Conservation (phyloP, 2,797 vertebrate species). For the Mico argentatus region DNA sequence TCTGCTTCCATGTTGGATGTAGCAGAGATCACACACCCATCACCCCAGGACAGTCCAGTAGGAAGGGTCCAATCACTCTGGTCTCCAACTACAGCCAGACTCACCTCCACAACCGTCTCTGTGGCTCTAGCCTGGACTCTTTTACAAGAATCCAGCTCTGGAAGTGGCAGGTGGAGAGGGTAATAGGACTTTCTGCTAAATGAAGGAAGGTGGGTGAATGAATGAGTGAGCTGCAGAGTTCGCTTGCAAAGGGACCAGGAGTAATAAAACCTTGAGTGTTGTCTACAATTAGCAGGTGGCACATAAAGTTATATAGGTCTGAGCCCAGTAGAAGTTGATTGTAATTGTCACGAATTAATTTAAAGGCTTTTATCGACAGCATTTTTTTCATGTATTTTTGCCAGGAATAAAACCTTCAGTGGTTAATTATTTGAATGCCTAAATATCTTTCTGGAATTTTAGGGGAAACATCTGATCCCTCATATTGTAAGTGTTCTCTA, state of each 20-base stretch:
- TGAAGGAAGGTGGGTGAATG: neutral
- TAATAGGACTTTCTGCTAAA: conserved; percentile 20
- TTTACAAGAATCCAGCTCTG: neutral
- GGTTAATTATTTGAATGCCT: conserved; percentile 46
- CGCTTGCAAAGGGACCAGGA: conserved; percentile 54
- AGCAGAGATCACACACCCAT: neutral
- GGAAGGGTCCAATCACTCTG: neutral
- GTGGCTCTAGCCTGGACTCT: neutral
- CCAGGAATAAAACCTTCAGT: neutral
- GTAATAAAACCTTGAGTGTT: neutral
- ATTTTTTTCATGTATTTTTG: conserved; percentile 21
- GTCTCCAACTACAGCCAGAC: neutral
- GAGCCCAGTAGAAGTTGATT: neutral
- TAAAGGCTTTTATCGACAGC: neutral
- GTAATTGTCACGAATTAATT: neutral
- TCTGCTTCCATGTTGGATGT: neutral
- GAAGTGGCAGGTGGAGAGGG: conserved; percentile 55
- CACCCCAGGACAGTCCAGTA: neutral
- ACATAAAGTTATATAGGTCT: neutral
- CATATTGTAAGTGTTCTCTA: neutral
- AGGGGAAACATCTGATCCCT: neutral
- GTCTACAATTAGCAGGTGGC: neutral
- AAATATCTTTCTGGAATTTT: neutral
- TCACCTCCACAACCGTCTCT: neutral
- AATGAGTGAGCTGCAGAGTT: conserved; percentile 52